Conservation (phyloP, 2,113 vertebrate genomes). For the Neolamprologus longior region DNA sequence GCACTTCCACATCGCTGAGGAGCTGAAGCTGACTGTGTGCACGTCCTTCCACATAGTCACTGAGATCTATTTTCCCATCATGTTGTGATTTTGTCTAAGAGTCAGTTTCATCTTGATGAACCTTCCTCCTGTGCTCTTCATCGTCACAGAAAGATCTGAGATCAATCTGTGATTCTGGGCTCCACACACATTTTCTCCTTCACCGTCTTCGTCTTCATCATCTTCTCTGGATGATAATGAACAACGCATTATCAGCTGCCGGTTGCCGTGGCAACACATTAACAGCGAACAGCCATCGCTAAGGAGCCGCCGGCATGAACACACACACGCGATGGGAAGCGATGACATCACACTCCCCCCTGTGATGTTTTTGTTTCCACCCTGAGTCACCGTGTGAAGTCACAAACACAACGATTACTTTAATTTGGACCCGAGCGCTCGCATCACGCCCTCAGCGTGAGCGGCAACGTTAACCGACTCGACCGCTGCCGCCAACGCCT, state of each 20-base stretch:
- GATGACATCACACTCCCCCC: slow-evolving; percentile 1
- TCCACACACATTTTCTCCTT: neutral
- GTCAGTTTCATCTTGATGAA: neutral
- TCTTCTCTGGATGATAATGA: neutral
- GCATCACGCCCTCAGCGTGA: neutral
- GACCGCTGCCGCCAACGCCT: neutral
- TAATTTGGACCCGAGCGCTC: neutral
- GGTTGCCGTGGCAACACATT: slow-evolving; percentile 20
- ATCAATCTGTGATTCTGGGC: neutral
- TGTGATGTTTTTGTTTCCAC: slow-evolving; percentile 11
- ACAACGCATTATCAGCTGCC: neutral
- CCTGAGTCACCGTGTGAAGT: neutral
- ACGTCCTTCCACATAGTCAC: accelerated
- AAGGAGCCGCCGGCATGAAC: neutral
- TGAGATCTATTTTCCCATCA: neutral
- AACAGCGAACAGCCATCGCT: neutral
- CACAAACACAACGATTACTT: neutral
- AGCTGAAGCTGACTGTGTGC: neutral
- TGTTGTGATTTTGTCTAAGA: neutral
- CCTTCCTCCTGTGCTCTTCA: neutral
- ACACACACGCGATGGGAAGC: neutral
- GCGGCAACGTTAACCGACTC: neutral
- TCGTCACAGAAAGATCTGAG: accelerated
- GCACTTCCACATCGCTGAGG: neutral
- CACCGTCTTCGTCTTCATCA: neutral